These are phyloP conservation scores for Flexamia atlantica DNA, from an alignment of 2,888 invertebrate genomes.

Conservation along the genomic window DNA sequence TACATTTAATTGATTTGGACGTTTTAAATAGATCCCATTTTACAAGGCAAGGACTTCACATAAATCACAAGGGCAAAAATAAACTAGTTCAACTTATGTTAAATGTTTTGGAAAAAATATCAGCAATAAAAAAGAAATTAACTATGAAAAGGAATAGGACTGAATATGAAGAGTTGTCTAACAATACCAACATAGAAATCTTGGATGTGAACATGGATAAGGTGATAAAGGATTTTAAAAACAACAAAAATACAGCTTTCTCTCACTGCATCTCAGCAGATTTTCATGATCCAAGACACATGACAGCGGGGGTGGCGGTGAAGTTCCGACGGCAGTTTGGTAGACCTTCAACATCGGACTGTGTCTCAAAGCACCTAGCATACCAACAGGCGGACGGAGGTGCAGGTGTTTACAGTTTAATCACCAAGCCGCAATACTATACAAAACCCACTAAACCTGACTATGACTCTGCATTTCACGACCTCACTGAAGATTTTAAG, in stretches of 20 bases:
- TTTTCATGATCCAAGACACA: neutral
- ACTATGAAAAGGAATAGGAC: too few relatives aligned
- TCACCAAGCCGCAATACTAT: too few relatives aligned
- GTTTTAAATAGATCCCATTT: neutral
- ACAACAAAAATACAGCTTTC: neutral
- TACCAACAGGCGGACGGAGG: too few relatives aligned
- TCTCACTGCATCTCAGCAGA: too few relatives aligned
- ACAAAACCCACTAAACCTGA: too few relatives aligned
- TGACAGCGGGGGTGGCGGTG: conserved; percentile 15
- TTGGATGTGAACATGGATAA: neutral
- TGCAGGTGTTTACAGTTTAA: too few relatives aligned
- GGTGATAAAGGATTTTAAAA: neutral
- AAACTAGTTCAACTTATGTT: neutral
- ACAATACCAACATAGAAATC: neutral
- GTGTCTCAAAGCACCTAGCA: too few relatives aligned
- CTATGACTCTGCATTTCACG: too few relatives aligned
- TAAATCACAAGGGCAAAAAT: neutral
- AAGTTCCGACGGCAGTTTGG: too few relatives aligned
- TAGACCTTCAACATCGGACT: too few relatives aligned
- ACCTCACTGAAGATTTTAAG: too few relatives aligned
- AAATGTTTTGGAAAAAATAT: neutral
- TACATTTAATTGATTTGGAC: neutral
- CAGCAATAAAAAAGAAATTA: neutral
- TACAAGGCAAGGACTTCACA: conserved; percentile 1
- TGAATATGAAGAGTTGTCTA: too few relatives aligned